Evolutionary conservation across 2,113 vertebrate genomes (phyloP).

Genomic region (Promerops cafer): DNA sequence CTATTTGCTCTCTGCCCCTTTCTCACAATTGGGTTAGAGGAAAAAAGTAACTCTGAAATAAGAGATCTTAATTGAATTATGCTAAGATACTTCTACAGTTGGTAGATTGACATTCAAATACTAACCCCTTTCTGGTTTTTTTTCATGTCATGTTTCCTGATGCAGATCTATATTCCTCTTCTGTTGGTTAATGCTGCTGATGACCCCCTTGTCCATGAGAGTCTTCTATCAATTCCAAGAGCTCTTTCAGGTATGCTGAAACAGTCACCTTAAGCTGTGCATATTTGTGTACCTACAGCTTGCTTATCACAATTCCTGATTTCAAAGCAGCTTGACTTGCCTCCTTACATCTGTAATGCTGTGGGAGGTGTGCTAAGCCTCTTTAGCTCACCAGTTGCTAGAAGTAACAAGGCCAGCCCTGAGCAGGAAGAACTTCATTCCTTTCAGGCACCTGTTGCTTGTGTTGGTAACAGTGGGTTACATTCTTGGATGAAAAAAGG

Average conservation of each 20-base stretch:
- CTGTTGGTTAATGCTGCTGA: constrained; percentile 93
- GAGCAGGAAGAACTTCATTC: background rate
- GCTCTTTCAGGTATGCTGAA: constrained; percentile 86
- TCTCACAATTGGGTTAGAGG: background rate
- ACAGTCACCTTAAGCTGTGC: background rate
- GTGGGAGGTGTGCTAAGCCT: background rate
- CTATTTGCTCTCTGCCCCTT: background rate
- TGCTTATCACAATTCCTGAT: background rate
- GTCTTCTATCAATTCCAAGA: constrained; percentile 93
- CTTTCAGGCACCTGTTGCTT: background rate
- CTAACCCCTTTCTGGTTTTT: background rate
- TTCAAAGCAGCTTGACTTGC: background rate
- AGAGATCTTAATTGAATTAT: background rate
- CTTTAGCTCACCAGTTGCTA: background rate
- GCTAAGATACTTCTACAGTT: background rate
- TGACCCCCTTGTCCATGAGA: constrained; percentile 92
- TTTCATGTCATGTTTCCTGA: background rate
- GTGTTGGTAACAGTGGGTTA: background rate
- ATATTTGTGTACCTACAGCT: background rate
- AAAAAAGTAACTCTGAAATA: background rate
- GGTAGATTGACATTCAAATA: background rate
- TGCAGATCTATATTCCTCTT: constrained; percentile 91
- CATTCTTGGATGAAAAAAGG: background rate
- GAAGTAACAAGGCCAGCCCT: background rate
- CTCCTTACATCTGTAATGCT: background rate